Conservation (phyloP, 2,888 invertebrate species). For the Diplazon laetatorius region DNA sequence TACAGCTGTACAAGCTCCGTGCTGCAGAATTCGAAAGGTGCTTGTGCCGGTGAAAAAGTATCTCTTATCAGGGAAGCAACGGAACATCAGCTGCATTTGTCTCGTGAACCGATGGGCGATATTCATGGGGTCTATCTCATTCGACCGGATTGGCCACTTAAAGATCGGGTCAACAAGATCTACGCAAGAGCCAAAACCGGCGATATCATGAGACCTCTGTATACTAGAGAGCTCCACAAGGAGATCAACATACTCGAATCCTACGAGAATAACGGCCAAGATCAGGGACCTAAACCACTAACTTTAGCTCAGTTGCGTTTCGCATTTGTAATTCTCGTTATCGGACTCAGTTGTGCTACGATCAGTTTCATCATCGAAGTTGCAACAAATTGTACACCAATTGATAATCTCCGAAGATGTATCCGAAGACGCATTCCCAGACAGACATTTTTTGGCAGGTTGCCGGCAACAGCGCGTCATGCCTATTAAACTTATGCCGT, state of each 20-base stretch:
- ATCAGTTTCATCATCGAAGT: not conserved
- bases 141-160: constrained; percentile 13
- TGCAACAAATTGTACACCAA: too few species aligned
- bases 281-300: not conserved
- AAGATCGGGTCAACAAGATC: not conserved
- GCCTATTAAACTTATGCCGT: too few species aligned
- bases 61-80: not conserved
- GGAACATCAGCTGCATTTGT: not conserved
- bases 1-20: not conserved
- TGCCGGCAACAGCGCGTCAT: too few species aligned
- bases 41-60: not conserved
- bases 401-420: too few species aligned
- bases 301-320: not conserved
- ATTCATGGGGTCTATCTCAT: not conserved
- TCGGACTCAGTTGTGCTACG: not conserved
- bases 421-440: too few species aligned
- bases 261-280: not conserved
- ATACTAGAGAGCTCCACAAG: too few species aligned
- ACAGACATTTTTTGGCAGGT: too few species aligned
- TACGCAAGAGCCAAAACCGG: too few species aligned
- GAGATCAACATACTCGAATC: not conserved
- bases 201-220: not conserved
- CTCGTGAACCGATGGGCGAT: not conserved
- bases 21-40: not conserved
- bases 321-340: not conserved